Percentiles rank a stretch among this genome's conserved stretches.
phyloP scores from a whole-genome alignment of 2,113 vertebrate species.

The Tenebrosternarchus preto region DNA sequence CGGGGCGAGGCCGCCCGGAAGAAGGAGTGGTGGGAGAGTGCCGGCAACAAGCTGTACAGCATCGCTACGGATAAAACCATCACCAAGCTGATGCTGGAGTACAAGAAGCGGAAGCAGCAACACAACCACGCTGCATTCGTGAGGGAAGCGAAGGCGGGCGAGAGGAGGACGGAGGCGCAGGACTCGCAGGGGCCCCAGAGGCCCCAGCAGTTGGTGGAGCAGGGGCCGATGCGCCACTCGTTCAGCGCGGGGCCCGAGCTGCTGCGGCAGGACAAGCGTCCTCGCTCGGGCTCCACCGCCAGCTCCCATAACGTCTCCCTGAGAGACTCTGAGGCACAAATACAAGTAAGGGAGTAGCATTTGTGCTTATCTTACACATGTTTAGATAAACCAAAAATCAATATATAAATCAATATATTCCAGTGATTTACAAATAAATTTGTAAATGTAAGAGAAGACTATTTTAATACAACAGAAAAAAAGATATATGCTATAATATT shows the following conservation, averaged over 20 bases:
- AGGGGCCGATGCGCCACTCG: conserved; percentile 89
- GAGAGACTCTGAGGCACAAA: conserved; percentile 90
- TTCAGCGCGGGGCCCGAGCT: conserved; percentile 93
- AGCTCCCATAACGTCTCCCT: conserved; percentile 86
- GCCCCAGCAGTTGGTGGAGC: conserved; percentile 89
- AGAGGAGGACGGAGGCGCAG: conserved; percentile 73
- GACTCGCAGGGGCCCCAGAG: conserved; percentile 83
- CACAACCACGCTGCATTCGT: conserved; percentile 80
- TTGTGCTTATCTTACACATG: background rate
- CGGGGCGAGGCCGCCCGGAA: conserved; percentile 69
- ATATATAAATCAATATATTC: too few relatives aligned
- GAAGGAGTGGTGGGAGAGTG: conserved; percentile 97
- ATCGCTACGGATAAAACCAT: conserved; percentile 93
- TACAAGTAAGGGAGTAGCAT: conserved; percentile 80
- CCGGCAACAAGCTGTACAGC: conserved; percentile 92
- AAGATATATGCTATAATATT: too few relatives aligned
- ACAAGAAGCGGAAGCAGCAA: conserved; percentile 91
- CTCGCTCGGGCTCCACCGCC: conserved; percentile 87
- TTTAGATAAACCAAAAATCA: too few relatives aligned
- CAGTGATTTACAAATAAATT: too few relatives aligned
- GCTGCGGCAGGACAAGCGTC: conserved; percentile 88
- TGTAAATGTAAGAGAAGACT: too few relatives aligned
- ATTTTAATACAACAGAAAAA: too few relatives aligned
- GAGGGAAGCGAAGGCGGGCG: conserved; percentile 82
- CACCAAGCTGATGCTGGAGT: conserved; percentile 92